Conservation (phyloP, 1,140 invertebrate species). For the Lysiphlebus fabarum region DNA sequence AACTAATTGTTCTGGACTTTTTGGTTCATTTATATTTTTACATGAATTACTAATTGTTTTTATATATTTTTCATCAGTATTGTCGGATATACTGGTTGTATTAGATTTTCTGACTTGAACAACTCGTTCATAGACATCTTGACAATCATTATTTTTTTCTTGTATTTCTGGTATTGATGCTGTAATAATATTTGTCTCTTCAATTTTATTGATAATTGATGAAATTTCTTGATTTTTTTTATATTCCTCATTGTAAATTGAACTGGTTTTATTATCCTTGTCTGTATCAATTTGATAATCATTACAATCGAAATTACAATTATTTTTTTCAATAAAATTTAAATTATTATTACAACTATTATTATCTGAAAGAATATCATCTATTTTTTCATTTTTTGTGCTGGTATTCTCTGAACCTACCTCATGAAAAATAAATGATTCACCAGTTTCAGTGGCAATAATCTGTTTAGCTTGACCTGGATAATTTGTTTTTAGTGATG, state of each 20-base stretch:
- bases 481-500: slow-evolving; percentile 40
- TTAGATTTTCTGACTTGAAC: neutral
- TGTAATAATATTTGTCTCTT: neutral
- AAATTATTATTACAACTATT: neutral
- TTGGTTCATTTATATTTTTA: slow-evolving; percentile 15
- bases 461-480: slow-evolving; percentile 59
- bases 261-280: too few species aligned
- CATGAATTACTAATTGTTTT: slow-evolving; percentile 17
- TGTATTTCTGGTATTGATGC: neutral
- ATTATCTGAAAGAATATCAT: slow-evolving; percentile 10
- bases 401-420: slow-evolving; percentile 44
- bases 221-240: too few species aligned
- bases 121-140: neutral
- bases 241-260: too few species aligned
- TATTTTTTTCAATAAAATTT: neutral
- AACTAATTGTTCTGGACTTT: slow-evolving; percentile 18
- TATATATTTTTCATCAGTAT: slow-evolving; percentile 20
- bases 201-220: neutral
- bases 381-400: slow-evolving; percentile 15
- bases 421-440: slow-evolving; percentile 52
- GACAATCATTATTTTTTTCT: neutral
- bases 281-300: too few species aligned
- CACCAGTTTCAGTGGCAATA: slow-evolving; percentile 50
- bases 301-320: neutral
- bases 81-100: neutral